Conservation (phyloP, 2,113 vertebrate species). For the Hystrix cristata region DNA sequence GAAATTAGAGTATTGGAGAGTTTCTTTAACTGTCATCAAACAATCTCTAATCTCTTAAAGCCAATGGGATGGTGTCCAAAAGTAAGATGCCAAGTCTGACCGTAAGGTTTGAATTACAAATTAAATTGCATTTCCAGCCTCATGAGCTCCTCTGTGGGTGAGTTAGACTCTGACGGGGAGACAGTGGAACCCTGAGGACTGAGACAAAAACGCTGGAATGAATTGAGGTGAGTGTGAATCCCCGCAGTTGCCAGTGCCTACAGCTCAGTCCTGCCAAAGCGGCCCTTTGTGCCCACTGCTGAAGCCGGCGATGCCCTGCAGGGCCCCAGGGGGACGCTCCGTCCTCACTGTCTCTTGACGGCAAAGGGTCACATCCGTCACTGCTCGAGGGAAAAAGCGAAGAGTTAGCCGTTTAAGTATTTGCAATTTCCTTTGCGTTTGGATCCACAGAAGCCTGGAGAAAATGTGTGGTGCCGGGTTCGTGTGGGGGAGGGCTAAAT, state of each 20-base stretch:
- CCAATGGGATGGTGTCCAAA: background rate
- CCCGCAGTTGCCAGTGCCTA: background rate
- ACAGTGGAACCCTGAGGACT: background rate
- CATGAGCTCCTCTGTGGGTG: background rate
- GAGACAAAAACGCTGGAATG: background rate
- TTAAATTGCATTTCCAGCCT: background rate
- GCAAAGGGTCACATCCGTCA: background rate
- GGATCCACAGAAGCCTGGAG: background rate
- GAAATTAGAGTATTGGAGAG: slow-evolving; percentile 27
- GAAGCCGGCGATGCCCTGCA: background rate
- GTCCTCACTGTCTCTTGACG: background rate
- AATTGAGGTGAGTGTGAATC: background rate
- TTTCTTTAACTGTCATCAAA: slow-evolving; percentile 3
- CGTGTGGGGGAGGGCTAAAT: background rate
- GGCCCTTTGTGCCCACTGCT: background rate
- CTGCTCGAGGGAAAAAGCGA: background rate
- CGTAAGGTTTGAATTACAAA: background rate
- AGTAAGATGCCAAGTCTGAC: background rate
- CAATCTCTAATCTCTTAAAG: slow-evolving; percentile 47
- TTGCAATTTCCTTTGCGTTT: background rate
- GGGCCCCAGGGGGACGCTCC: background rate
- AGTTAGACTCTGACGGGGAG: background rate
- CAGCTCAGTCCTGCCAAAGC: background rate
- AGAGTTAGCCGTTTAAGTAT: slow-evolving; percentile 4
- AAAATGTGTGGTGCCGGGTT: background rate